Conservation (phyloP, 35 echinoderm and acorn worm genomes). For the Strongylocentrotus purpuratus region DNA sequence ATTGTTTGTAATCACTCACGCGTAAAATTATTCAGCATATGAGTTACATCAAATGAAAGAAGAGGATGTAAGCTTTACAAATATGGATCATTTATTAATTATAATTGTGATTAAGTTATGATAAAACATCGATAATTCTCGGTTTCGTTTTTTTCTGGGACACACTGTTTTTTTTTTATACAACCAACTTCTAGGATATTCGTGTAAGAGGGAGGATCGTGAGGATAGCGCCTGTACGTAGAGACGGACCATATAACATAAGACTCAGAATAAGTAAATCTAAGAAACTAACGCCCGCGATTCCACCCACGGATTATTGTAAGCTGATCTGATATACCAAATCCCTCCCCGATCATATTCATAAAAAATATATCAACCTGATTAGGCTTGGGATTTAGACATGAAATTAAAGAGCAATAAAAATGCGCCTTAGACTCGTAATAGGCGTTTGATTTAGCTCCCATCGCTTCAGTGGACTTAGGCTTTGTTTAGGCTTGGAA, state of each 20-base stretch:
- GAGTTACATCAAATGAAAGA: too few relatives aligned
- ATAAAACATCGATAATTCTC: too few relatives aligned
- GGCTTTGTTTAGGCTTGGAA: background rate
- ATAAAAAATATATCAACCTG: background rate
- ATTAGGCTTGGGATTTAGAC: background rate
- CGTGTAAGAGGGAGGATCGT: too few relatives aligned
- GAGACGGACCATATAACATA: background rate
- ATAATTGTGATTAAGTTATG: too few relatives aligned
- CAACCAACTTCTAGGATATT: too few relatives aligned
- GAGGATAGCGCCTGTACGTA: background rate
- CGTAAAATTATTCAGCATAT: too few relatives aligned
- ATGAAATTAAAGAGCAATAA: constrained; percentile 7
- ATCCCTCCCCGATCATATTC: background rate
- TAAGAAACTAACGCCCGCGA: background rate
- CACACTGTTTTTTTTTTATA: too few relatives aligned
- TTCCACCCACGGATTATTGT: background rate
- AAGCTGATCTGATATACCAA: background rate
- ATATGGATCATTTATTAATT: too few relatives aligned
- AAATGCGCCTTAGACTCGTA: background rate
- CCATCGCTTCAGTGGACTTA: background rate
- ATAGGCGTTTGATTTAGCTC: background rate
- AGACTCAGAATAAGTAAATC: background rate
- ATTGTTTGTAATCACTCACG: too few relatives aligned
- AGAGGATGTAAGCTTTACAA: too few relatives aligned
- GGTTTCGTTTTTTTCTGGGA: too few relatives aligned